phyloP scores from a whole-genome alignment of 2,888 invertebrate species.

The Acronicta alni region DNA sequence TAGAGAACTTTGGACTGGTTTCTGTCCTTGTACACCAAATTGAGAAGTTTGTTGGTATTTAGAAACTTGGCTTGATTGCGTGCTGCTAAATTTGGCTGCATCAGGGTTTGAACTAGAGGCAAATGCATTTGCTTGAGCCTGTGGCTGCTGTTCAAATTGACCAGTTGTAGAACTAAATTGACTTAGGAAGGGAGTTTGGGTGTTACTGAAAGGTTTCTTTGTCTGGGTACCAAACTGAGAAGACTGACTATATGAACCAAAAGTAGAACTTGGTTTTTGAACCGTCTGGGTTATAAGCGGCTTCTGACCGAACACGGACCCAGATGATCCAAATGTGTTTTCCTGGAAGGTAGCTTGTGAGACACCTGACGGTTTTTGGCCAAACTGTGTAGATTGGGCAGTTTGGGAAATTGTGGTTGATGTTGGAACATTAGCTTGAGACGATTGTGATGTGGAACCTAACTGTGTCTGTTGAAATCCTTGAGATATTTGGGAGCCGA shows the following conservation, averaged over 20 bases:
- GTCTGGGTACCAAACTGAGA: constrained; percentile 8
- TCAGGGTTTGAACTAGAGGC: constrained; percentile 28
- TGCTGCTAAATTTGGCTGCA: constrained; percentile 20
- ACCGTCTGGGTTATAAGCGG: constrained; percentile 1
- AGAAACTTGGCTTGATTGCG: constrained; percentile 27
- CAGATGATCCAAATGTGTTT: constrained; percentile 19
- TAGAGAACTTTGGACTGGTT: constrained; percentile 27
- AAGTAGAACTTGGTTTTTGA: neutral
- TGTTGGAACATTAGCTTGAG: constrained; percentile 15
- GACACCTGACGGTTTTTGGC: constrained; percentile 29
- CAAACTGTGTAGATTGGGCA: constrained; percentile 14
- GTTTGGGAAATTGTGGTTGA: constrained; percentile 29
- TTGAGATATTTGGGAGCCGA: constrained; percentile 16
- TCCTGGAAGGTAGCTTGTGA: constrained; percentile 12
- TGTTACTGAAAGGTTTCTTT: constrained; percentile 10
- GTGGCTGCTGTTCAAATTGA: constrained; percentile 29
- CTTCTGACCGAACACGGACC: constrained; percentile 7
- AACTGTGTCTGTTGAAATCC: constrained; percentile 16
- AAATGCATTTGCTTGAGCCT: constrained; percentile 28
- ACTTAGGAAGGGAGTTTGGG: constrained; percentile 1
- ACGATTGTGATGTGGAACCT: constrained; percentile 10
- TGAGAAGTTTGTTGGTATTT: constrained; percentile 35
- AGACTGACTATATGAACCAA: constrained; percentile 12
- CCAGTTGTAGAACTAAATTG: constrained; percentile 18
- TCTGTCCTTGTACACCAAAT: constrained; percentile 27